A percentile compares a stretch with the other conserved stretches of the same genome.
phyloP scores from a whole-genome alignment of 2,888 invertebrate species.

The Ypsolopha sequella region DNA sequence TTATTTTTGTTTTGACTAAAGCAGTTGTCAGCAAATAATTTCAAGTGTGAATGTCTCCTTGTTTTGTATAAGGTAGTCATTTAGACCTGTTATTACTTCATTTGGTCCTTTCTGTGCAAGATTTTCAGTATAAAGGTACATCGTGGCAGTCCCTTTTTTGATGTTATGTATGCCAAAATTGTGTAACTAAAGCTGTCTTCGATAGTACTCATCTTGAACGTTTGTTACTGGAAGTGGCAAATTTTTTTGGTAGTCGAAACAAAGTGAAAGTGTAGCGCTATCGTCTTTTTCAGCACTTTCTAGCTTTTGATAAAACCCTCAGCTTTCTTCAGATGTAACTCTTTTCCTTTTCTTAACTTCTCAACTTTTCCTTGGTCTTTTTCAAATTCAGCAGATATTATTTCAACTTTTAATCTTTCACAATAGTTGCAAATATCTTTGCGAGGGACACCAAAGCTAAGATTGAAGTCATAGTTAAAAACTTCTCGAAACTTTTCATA shows the following conservation, averaged over 20 bases:
- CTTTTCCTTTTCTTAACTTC: background rate
- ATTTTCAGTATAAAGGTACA: slow-evolving; percentile 10
- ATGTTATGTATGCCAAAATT: slow-evolving; percentile 11
- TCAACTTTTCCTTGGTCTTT: background rate
- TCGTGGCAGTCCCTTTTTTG: slow-evolving; percentile 6
- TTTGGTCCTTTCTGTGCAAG: slow-evolving; percentile 8
- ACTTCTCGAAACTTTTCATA: slow-evolving; percentile 9
- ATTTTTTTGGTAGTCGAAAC: slow-evolving; percentile 8
- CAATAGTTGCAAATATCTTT: slow-evolving; percentile 11
- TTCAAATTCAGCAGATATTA: slow-evolving; percentile 1
- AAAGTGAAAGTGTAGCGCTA: too few species aligned
- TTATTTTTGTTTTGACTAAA: slow-evolving; percentile 10
- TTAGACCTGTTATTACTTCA: slow-evolving; percentile 7
- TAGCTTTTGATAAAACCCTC: too few species aligned
- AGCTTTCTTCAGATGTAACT: background rate
- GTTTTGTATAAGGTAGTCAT: too few species aligned
- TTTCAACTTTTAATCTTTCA: slow-evolving; percentile 8
- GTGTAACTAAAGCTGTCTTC: slow-evolving; percentile 9
- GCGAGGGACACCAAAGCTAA: slow-evolving; percentile 9
- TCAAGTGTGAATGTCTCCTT: too few species aligned
- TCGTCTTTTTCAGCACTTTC: too few species aligned
- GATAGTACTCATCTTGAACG: slow-evolving; percentile 9
- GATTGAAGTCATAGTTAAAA: slow-evolving; percentile 12
- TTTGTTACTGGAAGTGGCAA: slow-evolving; percentile 11
- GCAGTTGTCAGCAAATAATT: slow-evolving; percentile 8